phyloP scores from a whole-genome alignment of 2,797 vertebrate species.

The Acanthurus lineatus region DNA sequence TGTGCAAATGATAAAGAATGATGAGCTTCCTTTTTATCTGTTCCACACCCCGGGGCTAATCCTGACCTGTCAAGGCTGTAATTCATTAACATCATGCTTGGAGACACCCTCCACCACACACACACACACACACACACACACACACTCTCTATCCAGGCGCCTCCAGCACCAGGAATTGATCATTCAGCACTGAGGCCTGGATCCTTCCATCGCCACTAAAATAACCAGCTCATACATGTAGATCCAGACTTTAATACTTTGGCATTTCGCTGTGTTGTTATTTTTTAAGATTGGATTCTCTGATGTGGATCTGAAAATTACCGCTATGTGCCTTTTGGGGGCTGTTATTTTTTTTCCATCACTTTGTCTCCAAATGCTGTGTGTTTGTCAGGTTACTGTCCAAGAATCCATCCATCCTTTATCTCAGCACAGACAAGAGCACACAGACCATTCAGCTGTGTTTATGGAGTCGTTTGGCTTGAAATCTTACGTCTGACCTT shows the following conservation, averaged over 20 bases:
- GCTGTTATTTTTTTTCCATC: too few relatives aligned
- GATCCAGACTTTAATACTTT: background rate
- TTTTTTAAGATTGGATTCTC: conserved; percentile 16
- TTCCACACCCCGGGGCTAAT: conserved; percentile 59
- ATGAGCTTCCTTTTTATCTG: conserved; percentile 64
- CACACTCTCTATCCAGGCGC: conserved; percentile 19
- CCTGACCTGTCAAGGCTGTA: conserved; percentile 67
- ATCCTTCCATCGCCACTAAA: conserved; percentile 36
- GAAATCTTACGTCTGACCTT: conserved; percentile 62
- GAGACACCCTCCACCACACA: conserved; percentile 29
- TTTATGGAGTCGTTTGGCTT: conserved; percentile 63
- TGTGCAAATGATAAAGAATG: conserved; percentile 28
- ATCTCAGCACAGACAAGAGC: conserved; percentile 41
- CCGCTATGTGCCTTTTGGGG: background rate
- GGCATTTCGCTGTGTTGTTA: conserved; percentile 31
- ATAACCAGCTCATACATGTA: conserved; percentile 16
- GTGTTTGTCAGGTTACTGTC: conserved; percentile 25
- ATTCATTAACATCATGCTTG: conserved; percentile 71
- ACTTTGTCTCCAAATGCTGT: conserved; percentile 13
- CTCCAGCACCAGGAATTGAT: conserved; percentile 59
- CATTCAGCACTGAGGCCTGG: conserved; percentile 49
- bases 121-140: background rate
- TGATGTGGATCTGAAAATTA: conserved; percentile 19
- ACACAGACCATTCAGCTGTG: conserved; percentile 45
- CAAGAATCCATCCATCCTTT: conserved; percentile 24